phyloP scores from a whole-genome alignment of 2,797 vertebrate species.

The Acipenser oxyrinchus region DNA sequence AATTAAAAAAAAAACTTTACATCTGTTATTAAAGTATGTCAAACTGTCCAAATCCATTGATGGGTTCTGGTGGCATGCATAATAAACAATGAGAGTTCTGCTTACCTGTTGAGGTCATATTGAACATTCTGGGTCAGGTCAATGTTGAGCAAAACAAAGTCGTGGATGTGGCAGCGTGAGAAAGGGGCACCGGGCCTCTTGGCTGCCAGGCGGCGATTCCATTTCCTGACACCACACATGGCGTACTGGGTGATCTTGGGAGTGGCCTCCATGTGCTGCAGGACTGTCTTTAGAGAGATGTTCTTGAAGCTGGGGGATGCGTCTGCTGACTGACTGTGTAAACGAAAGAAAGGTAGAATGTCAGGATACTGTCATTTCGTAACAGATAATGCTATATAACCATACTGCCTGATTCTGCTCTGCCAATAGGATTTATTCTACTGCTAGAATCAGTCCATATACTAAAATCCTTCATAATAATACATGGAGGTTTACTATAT shows the following conservation, averaged over 20 bases:
- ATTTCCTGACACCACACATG: slow-evolving; percentile 80
- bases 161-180: slow-evolving; percentile 84
- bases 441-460: no score
- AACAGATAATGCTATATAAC: no score
- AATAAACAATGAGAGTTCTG: background rate
- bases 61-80: no score
- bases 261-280: slow-evolving; percentile 88
- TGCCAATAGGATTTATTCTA: no score
- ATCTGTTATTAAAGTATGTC: no score
- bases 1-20: no score
- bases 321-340: slow-evolving; percentile 60
- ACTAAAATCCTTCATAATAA: no score
- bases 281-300: slow-evolving; percentile 79
- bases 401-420: no score
- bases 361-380: no score
- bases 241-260: slow-evolving; percentile 88
- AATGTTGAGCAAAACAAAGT: slow-evolving; percentile 87
- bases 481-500: no score
- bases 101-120: slow-evolving; percentile 92
- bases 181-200: slow-evolving; percentile 54
- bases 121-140: slow-evolving; percentile 95
- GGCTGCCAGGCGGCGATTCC: slow-evolving; percentile 72
- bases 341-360: slow-evolving; percentile 1
- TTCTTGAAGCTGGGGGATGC: slow-evolving; percentile 56
- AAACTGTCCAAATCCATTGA: no score